phyloP scores from a whole-genome alignment of 2,113 vertebrate species.

The Cercocebus atys region DNA sequence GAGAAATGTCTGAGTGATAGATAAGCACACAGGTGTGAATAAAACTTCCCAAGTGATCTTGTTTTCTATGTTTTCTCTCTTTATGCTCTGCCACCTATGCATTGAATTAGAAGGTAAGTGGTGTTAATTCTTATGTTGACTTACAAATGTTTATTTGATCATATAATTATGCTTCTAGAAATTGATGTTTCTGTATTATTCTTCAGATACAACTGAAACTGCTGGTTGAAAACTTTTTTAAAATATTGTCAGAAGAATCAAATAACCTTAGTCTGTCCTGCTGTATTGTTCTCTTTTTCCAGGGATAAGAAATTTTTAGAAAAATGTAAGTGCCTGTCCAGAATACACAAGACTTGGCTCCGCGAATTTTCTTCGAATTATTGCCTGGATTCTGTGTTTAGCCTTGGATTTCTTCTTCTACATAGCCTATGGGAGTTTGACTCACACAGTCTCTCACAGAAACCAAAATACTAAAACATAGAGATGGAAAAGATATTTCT shows the following conservation, averaged over 20 bases:
- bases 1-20: neutral
- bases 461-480: neutral
- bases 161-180: neutral
- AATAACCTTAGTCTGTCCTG: neutral
- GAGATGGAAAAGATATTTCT: neutral
- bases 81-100: neutral
- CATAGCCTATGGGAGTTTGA: neutral
- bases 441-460: neutral
- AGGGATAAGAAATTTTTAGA: neutral
- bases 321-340: neutral
- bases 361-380: neutral
- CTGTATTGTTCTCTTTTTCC: neutral
- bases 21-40: neutral
- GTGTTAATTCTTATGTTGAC: neutral
- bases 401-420: neutral
- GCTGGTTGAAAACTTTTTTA: neutral
- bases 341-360: neutral
- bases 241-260: neutral
- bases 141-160: neutral
- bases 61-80: neutral
- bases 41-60: neutral
- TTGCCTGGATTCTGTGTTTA: neutral
- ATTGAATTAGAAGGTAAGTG: neutral
- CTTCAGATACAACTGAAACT: neutral
- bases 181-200: neutral